phyloP scores from a whole-genome alignment of 2,797 vertebrate genomes.

The Falco biarmicus region DNA sequence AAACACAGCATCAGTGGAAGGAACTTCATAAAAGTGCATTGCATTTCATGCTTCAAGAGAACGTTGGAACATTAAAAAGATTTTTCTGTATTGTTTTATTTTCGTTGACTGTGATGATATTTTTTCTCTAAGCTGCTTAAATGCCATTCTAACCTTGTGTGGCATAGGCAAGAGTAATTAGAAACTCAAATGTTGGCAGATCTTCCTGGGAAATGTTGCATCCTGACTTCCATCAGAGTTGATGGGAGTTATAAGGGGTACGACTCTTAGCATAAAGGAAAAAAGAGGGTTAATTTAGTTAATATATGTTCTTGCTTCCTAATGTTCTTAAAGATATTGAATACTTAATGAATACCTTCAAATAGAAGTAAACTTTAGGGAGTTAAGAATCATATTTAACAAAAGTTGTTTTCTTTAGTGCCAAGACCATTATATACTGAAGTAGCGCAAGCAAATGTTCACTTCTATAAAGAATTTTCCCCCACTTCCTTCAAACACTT shows the following conservation, averaged over 20 bases:
- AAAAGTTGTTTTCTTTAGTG: neutral
- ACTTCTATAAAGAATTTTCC: neutral
- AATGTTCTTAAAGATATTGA: neutral
- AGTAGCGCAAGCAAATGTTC: neutral
- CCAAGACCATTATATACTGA: neutral
- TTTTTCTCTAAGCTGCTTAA: neutral
- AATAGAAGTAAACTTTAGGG: neutral
- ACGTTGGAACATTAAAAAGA: neutral
- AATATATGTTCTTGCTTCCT: neutral
- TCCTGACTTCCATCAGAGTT: neutral
- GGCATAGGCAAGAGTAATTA: neutral
- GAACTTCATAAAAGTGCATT: neutral
- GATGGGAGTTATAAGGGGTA: neutral
- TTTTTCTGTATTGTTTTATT: neutral
- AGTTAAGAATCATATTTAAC: neutral
- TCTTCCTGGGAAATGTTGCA: neutral
- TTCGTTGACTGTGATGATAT: neutral
- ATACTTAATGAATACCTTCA: neutral
- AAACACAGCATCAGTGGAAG: neutral
- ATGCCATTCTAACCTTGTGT: neutral
- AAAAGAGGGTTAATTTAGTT: neutral
- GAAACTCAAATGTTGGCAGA: neutral
- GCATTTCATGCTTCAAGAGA: neutral
- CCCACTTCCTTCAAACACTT: neutral
- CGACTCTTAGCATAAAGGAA: neutral